These are phyloP conservation scores for Cuculus canorus DNA, from an alignment of 2,797 vertebrate species.

Conservation along the genomic window DNA sequence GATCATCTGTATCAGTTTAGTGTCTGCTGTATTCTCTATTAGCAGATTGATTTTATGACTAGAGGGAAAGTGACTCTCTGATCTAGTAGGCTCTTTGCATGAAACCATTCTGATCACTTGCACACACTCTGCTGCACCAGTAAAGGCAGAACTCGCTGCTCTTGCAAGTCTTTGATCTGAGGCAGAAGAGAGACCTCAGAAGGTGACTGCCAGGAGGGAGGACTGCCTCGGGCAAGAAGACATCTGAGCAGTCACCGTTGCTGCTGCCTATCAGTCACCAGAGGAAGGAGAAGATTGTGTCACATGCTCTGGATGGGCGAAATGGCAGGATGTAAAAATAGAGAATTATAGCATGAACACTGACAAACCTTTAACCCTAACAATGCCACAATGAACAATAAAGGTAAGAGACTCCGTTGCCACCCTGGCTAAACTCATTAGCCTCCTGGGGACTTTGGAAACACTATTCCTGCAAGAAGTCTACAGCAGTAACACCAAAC, in stretches of 20 bases:
- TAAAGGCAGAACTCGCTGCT: conserved; percentile 5
- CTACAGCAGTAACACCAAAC: background rate
- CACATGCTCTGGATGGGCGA: background rate
- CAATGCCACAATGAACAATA: background rate
- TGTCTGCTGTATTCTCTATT: background rate
- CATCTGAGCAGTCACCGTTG: conserved; percentile 1
- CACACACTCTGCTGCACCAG: background rate
- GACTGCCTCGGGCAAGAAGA: conserved; percentile 32
- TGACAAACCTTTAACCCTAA: background rate
- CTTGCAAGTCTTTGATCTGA: conserved; percentile 6
- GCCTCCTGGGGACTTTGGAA: background rate
- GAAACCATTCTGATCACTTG: conserved; percentile 19
- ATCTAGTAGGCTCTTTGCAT: conserved; percentile 29
- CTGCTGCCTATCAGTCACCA: conserved; percentile 34
- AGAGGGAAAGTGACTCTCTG: background rate
- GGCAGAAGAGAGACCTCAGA: conserved; percentile 36
- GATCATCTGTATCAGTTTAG: background rate
- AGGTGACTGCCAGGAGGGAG: conserved; percentile 28
- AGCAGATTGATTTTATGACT: conserved; percentile 11
- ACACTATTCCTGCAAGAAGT: background rate
- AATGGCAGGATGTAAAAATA: conserved; percentile 28
- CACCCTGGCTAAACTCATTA: background rate
- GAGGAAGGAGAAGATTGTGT: conserved; percentile 12
- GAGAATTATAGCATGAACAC: background rate
- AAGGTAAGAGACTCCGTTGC: background rate